These are phyloP conservation scores for Drosophila greeni DNA, from an alignment of 2,888 invertebrate species.

Conservation along the genomic window DNA sequence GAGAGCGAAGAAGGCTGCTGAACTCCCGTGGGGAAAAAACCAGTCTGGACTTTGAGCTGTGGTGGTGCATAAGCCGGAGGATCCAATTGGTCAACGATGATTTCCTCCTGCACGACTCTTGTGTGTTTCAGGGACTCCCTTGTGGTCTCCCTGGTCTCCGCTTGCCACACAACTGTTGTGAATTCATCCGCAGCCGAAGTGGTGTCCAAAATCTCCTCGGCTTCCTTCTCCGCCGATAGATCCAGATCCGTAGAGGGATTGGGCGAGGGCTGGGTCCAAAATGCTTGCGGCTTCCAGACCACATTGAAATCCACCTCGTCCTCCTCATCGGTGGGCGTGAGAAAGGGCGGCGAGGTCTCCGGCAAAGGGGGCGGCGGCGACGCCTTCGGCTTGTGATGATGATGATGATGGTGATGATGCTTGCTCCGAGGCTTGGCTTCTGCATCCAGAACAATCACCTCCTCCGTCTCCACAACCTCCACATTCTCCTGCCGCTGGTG, in stretches of 20 bases:
- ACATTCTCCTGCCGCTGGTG: slow-evolving; percentile 29
- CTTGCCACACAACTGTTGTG: slow-evolving; percentile 28
- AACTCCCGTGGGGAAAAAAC: slow-evolving; percentile 6
- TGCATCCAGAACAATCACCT: slow-evolving; percentile 30
- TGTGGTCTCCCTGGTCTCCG: slow-evolving; percentile 10
- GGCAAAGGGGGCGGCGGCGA: slow-evolving; percentile 61
- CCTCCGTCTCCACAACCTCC: slow-evolving; percentile 16
- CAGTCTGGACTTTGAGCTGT: slow-evolving; percentile 18
- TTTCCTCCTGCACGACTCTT: slow-evolving; percentile 21
- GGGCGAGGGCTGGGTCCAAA: slow-evolving; percentile 22
- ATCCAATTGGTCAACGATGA: slow-evolving; percentile 13
- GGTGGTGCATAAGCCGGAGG: slow-evolving; percentile 29
- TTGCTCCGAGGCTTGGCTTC: slow-evolving; percentile 10
- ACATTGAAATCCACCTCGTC: slow-evolving; percentile 35
- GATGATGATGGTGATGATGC: slow-evolving; percentile 35
- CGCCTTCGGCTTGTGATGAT: slow-evolving; percentile 28
- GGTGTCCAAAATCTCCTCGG: slow-evolving; percentile 2
- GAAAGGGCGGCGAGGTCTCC: slow-evolving; percentile 46
- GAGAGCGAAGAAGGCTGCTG: slow-evolving; percentile 26
- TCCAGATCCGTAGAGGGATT: slow-evolving; percentile 16
- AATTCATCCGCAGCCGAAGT: slow-evolving; percentile 34
- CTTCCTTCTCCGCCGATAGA: slow-evolving; percentile 1
- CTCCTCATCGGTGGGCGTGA: slow-evolving; percentile 51
- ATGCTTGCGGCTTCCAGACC: slow-evolving; percentile 34
- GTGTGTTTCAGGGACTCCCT: slow-evolving; percentile 13